These are phyloP conservation scores for Anguilla obscura DNA, from an alignment of 2,797 vertebrate genomes.

Conservation along the genomic window DNA sequence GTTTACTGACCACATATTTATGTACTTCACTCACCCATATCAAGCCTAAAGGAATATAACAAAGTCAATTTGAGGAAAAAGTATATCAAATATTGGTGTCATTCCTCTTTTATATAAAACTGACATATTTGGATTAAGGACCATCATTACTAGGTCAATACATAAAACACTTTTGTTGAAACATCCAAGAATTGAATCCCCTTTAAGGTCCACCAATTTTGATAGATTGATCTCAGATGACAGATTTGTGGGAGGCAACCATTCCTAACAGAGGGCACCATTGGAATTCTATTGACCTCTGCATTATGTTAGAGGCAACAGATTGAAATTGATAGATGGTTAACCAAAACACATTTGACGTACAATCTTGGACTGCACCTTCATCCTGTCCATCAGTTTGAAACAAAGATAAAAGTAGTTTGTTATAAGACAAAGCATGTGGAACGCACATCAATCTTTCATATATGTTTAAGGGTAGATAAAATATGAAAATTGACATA, in stretches of 20 bases:
- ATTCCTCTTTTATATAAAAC: neutral
- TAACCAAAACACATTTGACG: neutral
- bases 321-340: neutral
- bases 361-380: neutral
- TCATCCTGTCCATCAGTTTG: neutral
- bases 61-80: neutral
- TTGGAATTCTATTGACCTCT: neutral
- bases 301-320: neutral
- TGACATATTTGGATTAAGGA: neutral
- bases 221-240: neutral
- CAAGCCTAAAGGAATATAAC: neutral
- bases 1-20: neutral
- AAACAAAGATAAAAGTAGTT: neutral
- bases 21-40: neutral
- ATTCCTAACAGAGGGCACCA: neutral
- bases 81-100: neutral
- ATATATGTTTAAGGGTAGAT: neutral
- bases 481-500: neutral
- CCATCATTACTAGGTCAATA: neutral
- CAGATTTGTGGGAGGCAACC: neutral
- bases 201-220: neutral
- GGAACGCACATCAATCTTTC: neutral
- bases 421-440: neutral
- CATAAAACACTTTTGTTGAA: neutral
- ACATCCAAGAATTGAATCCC: neutral